phyloP scores from a whole-genome alignment of 2,113 vertebrate genomes.

The Rynchops niger region DNA sequence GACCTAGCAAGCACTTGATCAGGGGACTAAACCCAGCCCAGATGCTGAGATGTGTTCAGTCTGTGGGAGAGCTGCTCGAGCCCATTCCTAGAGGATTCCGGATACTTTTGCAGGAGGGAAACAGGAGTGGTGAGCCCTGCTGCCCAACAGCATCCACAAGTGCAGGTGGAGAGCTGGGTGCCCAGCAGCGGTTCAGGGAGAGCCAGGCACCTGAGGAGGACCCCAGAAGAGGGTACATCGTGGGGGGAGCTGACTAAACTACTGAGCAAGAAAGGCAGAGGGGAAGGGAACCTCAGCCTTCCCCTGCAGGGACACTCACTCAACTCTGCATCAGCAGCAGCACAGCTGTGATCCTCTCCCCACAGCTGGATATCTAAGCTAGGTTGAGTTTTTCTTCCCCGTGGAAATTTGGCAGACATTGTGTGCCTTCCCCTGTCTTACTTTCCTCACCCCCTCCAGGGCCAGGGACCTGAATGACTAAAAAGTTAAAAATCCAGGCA shows the following conservation, averaged over 20 bases:
- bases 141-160: not conserved
- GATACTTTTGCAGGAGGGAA: not conserved
- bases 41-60: not conserved
- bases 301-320: not conserved
- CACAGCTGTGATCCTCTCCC: not conserved
- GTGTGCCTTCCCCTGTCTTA: accelerated
- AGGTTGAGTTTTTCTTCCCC: not conserved
- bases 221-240: not conserved
- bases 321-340: not conserved
- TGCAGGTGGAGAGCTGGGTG: not conserved
- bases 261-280: not conserved
- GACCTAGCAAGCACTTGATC: not conserved
- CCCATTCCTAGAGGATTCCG: not conserved
- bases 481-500: not conserved
- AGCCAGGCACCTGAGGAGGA: not conserved
- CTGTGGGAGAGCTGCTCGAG: not conserved
- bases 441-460: not conserved
- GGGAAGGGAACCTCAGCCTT: not conserved
- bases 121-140: not conserved
- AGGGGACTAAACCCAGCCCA: not conserved
- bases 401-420: not conserved
- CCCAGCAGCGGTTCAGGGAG: not conserved
- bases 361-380: not conserved
- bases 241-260: not conserved
- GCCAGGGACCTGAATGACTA: not conserved